These are phyloP conservation scores for Halichoerus grypus DNA, from an alignment of 2,113 vertebrate genomes.

Conservation along the genomic window DNA sequence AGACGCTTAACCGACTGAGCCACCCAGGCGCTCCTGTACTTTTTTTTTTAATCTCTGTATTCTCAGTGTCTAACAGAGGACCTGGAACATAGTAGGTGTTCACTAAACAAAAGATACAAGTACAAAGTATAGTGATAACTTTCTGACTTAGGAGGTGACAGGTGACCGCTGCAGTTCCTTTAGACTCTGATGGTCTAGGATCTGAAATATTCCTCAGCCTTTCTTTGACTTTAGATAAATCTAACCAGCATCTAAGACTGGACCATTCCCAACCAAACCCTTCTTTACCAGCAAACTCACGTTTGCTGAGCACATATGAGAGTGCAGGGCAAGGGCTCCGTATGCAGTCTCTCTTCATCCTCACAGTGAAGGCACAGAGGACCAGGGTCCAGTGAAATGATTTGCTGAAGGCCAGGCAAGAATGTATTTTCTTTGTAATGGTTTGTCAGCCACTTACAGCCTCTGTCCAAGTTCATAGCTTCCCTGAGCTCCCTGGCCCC, in stretches of 20 bases:
- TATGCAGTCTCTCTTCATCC: not conserved
- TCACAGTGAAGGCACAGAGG: not conserved
- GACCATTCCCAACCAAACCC: not conserved
- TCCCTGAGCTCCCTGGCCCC: not conserved
- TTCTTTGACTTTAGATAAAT: not conserved
- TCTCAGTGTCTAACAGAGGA: not conserved
- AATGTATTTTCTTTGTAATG: not conserved
- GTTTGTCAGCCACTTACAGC: not conserved
- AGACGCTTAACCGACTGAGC: not conserved
- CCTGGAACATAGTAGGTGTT: not conserved
- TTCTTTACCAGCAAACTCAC: not conserved
- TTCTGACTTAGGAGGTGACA: not conserved
- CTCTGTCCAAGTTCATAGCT: not conserved
- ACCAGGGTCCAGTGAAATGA: not conserved
- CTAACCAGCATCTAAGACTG: not conserved
- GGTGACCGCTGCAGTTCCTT: not conserved
- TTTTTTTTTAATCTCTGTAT: not conserved
- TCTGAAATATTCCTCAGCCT: not conserved
- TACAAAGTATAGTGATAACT: not conserved
- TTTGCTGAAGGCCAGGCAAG: not conserved
- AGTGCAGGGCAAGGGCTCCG: not conserved
- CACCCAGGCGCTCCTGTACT: not conserved
- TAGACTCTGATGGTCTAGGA: not conserved
- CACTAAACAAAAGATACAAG: not conserved
- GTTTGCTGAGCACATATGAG: accelerated